Evolutionary conservation across 2,888 invertebrate genomes (phyloP).

Genomic region (Phrixothrix hirtus): DNA sequence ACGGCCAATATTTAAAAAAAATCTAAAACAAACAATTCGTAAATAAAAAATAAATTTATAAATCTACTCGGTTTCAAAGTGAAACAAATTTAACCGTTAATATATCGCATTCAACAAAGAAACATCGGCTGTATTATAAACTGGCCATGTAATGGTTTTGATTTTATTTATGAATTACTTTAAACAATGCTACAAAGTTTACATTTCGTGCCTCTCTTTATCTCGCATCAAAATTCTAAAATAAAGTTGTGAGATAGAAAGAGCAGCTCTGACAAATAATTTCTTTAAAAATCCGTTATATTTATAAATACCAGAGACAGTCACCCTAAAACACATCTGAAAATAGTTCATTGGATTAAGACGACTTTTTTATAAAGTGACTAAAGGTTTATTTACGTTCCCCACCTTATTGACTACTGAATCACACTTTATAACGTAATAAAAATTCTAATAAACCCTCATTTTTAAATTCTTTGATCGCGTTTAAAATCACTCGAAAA

Average conservation of each 20-base stretch:
- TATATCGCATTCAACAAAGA: neutral
- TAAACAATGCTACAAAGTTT: neutral
- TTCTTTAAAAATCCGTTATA: slow-evolving; percentile 3
- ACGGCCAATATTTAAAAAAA: too few relatives aligned
- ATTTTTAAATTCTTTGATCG: slow-evolving; percentile 15
- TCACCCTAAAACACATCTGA: slow-evolving; percentile 30
- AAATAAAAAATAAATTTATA: too few relatives aligned
- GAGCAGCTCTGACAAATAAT: neutral
- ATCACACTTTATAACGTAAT: slow-evolving; percentile 21
- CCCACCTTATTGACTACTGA: slow-evolving; percentile 16
- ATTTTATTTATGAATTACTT: slow-evolving; percentile 5
- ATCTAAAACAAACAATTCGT: too few relatives aligned
- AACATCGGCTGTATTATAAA: neutral
- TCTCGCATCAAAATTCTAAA: neutral
- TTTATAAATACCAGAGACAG: slow-evolving; percentile 31
- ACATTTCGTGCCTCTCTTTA: neutral
- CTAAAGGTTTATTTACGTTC: slow-evolving; percentile 28
- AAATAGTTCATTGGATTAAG: slow-evolving; percentile 28
- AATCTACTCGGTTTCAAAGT: neutral
- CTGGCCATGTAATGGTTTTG: slow-evolving; percentile 3
- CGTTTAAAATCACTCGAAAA: slow-evolving; percentile 1
- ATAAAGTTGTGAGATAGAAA: neutral
- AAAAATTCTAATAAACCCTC: slow-evolving; percentile 3
- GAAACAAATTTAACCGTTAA: neutral
- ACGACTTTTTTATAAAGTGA: slow-evolving; percentile 30